Evolutionary conservation across 2,797 vertebrate genomes (phyloP).

Genomic region (Hydrophis major): DNA sequence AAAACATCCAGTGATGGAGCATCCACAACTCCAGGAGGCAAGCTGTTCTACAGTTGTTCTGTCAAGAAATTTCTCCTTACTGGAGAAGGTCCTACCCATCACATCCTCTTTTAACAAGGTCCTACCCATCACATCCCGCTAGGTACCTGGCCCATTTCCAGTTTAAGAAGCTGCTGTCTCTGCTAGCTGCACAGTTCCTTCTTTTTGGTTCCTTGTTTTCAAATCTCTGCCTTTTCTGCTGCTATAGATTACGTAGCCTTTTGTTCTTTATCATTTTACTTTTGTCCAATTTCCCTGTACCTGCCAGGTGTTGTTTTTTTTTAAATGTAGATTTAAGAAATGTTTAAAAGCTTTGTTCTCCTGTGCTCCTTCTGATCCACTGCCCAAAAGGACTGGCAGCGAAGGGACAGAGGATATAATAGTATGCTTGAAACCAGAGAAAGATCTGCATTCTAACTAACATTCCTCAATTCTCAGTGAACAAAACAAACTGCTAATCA

Average conservation of each 20-base stretch:
- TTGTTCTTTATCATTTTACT: neutral
- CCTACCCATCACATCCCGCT: neutral
- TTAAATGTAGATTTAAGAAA: neutral
- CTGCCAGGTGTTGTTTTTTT: neutral
- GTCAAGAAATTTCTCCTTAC: neutral
- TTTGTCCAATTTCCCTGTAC: neutral
- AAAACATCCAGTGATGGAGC: neutral
- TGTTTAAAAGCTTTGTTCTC: neutral
- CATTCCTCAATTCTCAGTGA: neutral
- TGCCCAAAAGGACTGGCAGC: neutral
- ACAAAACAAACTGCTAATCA: neutral
- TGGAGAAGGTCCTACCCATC: neutral
- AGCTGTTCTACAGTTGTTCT: neutral
- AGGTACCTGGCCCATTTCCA: neutral
- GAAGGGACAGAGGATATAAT: neutral
- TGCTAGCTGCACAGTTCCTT: neutral
- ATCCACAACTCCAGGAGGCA: neutral
- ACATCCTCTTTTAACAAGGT: neutral
- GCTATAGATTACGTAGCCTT: neutral
- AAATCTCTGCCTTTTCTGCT: neutral
- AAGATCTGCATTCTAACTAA: neutral
- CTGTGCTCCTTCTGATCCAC: neutral
- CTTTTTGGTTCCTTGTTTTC: neutral
- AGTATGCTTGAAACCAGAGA: neutral
- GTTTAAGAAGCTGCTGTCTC: neutral